Evolutionary conservation across 2,113 vertebrate species (phyloP).

Genomic region (Gymnogyps californianus): DNA sequence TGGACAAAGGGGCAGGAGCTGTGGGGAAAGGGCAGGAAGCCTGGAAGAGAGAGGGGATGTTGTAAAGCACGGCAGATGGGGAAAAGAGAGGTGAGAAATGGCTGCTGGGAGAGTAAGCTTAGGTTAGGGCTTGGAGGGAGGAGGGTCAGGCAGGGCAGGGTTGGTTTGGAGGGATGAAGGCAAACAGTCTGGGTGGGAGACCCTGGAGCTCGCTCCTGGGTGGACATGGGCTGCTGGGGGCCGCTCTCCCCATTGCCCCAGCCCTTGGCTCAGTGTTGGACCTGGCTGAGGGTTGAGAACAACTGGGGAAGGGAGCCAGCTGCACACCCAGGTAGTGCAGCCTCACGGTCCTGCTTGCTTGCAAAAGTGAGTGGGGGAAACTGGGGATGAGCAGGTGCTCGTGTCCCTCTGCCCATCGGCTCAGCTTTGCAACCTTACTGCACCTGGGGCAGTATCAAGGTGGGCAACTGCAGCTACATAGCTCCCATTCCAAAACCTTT

Average conservation of each 20-base stretch:
- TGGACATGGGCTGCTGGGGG: not conserved
- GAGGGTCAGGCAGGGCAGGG: not conserved
- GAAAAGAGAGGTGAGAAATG: not conserved
- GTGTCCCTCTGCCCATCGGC: fast-evolving
- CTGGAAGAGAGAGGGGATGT: not conserved
- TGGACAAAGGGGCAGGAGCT: not conserved
- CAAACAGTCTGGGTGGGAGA: not conserved
- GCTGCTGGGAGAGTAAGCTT: not conserved
- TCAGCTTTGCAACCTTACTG: not conserved
- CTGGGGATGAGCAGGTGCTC: not conserved
- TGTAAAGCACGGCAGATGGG: not conserved
- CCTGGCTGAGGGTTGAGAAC: not conserved
- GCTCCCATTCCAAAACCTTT: not conserved
- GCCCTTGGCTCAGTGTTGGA: not conserved
- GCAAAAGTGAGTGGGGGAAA: not conserved
- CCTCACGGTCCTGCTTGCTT: not conserved
- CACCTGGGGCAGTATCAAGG: not conserved
- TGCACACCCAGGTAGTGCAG: too few relatives aligned
- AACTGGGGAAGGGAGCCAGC: not conserved
- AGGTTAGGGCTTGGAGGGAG: not conserved
- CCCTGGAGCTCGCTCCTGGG: not conserved
- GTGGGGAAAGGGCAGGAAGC: not conserved
- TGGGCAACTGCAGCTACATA: not conserved
- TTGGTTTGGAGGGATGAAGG: not conserved
- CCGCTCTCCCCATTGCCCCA: not conserved